Base-by-base conservation (phyloP, 2,797 vertebrate genomes). In the Anableps anableps region DNA sequence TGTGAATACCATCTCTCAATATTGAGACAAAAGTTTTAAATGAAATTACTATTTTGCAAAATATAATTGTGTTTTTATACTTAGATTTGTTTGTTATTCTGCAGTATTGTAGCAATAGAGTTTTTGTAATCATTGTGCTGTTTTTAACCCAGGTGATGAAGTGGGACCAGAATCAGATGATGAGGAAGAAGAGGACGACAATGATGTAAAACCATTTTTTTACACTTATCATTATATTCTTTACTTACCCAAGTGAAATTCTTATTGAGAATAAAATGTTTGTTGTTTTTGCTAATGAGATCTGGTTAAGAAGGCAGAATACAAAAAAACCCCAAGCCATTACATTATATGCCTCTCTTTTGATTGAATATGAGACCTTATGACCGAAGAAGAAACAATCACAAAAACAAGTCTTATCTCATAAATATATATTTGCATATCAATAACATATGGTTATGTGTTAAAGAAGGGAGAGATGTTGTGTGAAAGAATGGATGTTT, bases 101-200 rank as follows among this genome's bases (percentile, higher is more conserved):
- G 3, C n/a, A 60, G 19, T 36, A 38, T 2, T 26, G 29, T 76
- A n/a, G 75, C 31, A n/a, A 7, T 19, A 8, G 34, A 21, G 1
- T 4, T 13, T 14, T 41, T 62, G 51, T 43, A 58, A 73, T 36
- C 17, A 8, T 72, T 71, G 4, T 66, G 1, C 2, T 79, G 17
- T 91, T 26, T 88, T 80, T 26, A 74, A 89, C 79, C 7, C 68
- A 98, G 97, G 94, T 81, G 97, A 98, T 45, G 96, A 96, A 79
- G 96, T 96, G 9, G 95, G 76, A 10, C 64, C 93, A 16, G 97
- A 97, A 64, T 99, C 98, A 47, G 97, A 97, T 2, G 97, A 97
- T 45, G 97, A 97, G 70, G 96, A 98, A 71, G 97, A 97, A 60
- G 97, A 97, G 16, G 97, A 98, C 0, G 96, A 97, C 77, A 91